Base-by-base conservation (phyloP, 2,888 invertebrate species). In the Andrena hattorfiana region DNA sequence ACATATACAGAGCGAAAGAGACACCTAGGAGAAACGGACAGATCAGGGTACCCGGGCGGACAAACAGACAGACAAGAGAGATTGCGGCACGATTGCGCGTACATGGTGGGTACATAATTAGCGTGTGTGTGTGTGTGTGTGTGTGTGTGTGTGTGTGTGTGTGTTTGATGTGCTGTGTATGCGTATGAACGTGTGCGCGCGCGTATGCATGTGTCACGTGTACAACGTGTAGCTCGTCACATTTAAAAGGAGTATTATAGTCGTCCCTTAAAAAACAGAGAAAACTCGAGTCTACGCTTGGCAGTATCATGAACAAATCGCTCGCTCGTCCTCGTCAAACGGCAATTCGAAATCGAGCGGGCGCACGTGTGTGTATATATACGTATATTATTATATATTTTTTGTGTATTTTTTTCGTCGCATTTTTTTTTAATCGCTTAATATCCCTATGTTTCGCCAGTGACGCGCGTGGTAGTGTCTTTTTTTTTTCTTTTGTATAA, bases 251-350 rank as follows among this genome's bases (percentile, higher is more conserved):
- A 89, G 90, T 90, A 91, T 92, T 91, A 88, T 88, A 87, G 81
- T 87, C 77, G 72, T 90, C 42, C 76, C 78, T 89, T 68, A 84
- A 84, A 86, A 89, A 87, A 89, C 88, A 90, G 87, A 88, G 89
- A 91, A 56, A 88, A 90, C 87, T 90, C 87, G 89, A 90, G 84
- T 88, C 89, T 90, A 91, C 86, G 90, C 90, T 92, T 93, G 93
- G 93, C 93, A 93, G 93, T 93, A 93, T 92, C 85, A 87, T 92
- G 91, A 92, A 93, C 92, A 91, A 77, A 91, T 91, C 87, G 90
- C 89, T 88, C 85, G 76, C 62, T 69, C 66, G 75, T 62, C 59
- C 56, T 67, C 81, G 73, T 69, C 66, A 73, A 83, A 84, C 67
- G 81, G 73, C 78, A 78, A 73, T 70, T 73, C 66, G 83, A 80